These are phyloP conservation scores for Diploptera punctata DNA, from an alignment of 2,888 invertebrate species.

Conservation along the genomic window DNA sequence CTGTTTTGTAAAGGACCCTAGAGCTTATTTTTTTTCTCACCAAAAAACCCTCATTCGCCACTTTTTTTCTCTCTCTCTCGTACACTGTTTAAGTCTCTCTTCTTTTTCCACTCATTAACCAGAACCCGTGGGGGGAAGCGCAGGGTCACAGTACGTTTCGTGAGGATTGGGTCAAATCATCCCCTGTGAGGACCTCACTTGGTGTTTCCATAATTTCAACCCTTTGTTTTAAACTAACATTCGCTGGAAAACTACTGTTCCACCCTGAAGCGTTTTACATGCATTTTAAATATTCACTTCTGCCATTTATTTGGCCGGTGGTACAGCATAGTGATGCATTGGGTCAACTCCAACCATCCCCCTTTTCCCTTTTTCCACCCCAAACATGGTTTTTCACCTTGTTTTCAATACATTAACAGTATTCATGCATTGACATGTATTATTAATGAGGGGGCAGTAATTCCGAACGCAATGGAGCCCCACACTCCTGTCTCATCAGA, in stretches of 20 bases:
- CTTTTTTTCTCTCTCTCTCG: too few relatives aligned
- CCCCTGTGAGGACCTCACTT: constrained; percentile 8
- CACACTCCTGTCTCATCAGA: constrained; percentile 3
- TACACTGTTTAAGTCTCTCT: constrained; percentile 10
- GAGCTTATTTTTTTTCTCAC: neutral
- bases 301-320: constrained; percentile 36
- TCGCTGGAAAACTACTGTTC: neutral
- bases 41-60: neutral
- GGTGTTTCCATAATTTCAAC: neutral
- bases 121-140: neutral
- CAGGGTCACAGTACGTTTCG: neutral
- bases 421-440: constrained; percentile 34
- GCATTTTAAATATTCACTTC: constrained; percentile 41
- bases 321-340: constrained; percentile 29
- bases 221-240: neutral
- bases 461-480: constrained; percentile 3
- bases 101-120: constrained; percentile 4
- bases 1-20: neutral
- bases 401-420: constrained; percentile 38
- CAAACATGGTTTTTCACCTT: constrained; percentile 35
- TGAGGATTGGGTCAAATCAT: constrained; percentile 20
- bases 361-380: neutral
- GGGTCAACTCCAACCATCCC: constrained; percentile 12
- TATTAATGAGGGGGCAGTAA: constrained; percentile 33
- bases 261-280: constrained; percentile 35